Percentiles rank a stretch among this genome's conserved stretches.
Evolutionary conservation across 2,113 vertebrate genomes (phyloP).

Genomic region (Scomber scombrus): DNA sequence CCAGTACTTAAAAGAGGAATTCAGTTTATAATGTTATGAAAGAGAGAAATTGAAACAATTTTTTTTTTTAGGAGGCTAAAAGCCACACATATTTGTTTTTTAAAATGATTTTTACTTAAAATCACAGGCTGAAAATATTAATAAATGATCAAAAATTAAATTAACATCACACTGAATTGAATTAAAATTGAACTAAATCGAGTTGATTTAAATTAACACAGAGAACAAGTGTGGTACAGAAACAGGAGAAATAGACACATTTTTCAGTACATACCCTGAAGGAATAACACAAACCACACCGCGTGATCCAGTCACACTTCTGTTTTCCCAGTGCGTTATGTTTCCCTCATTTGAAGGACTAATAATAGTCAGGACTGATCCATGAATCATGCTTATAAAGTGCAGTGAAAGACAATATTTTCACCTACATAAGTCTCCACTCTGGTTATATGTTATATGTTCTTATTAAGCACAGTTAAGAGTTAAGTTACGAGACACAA

Average conservation of each 20-base stretch:
- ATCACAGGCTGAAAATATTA: not conserved
- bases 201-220: constrained; percentile 16
- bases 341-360: constrained; percentile 44
- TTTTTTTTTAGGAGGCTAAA: not conserved
- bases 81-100: no score
- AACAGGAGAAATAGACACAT: constrained; percentile 6
- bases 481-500: constrained; percentile 32
- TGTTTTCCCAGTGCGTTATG: constrained; percentile 3
- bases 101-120: not conserved
- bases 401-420: constrained; percentile 20
- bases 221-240: not conserved
- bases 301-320: constrained; percentile 27
- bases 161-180: constrained; percentile 24
- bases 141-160: not conserved
- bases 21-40: constrained; percentile 15
- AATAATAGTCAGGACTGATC: constrained; percentile 40
- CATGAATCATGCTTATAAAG: constrained; percentile 59
- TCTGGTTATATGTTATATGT: constrained; percentile 49
- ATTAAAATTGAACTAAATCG: constrained; percentile 29
- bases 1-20: not conserved
- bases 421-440: constrained; percentile 29
- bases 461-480: constrained; percentile 37
- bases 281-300: constrained; percentile 11
- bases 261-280: constrained; percentile 14
- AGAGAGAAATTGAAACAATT: not conserved